These are phyloP conservation scores for Pammene fasciana DNA, from an alignment of 2,888 invertebrate species.

Conservation along the genomic window DNA sequence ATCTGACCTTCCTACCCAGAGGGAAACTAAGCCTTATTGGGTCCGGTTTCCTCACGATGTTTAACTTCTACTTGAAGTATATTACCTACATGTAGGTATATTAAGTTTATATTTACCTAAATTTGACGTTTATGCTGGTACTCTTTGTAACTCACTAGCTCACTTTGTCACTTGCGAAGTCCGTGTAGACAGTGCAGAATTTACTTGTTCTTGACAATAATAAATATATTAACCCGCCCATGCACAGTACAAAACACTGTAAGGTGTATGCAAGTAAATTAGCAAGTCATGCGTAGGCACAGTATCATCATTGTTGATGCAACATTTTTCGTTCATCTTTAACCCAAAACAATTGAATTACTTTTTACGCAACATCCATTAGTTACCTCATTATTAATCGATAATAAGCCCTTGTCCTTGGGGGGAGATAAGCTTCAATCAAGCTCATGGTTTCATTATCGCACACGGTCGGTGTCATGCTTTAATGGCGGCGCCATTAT, in stretches of 20 bases:
- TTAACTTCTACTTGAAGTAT: too few relatives aligned
- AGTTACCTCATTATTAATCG: slow-evolving; percentile 32
- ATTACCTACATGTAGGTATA: too few relatives aligned
- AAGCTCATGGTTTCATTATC: slow-evolving; percentile 22
- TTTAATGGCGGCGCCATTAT: slow-evolving; percentile 35
- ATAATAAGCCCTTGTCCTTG: slow-evolving; percentile 29
- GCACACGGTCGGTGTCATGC: slow-evolving; percentile 22
- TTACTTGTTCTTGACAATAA: too few relatives aligned
- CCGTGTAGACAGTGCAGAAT: too few relatives aligned
- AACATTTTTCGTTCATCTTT: background rate
- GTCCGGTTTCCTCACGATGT: too few relatives aligned
- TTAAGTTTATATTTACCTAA: too few relatives aligned
- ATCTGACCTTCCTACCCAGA: too few relatives aligned
- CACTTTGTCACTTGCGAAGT: too few relatives aligned
- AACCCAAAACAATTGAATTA: slow-evolving; percentile 11
- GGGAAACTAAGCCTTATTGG: too few relatives aligned
- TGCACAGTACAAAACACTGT: background rate
- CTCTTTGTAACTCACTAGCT: too few relatives aligned
- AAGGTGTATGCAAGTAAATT: background rate
- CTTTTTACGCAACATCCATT: slow-evolving; percentile 18
- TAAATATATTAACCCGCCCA: too few relatives aligned
- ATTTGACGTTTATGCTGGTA: background rate
- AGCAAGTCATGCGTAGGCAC: slow-evolving; percentile 8
- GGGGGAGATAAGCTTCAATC: slow-evolving; percentile 34
- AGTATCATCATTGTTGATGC: slow-evolving; percentile 3